Evolutionary conservation across 2,113 vertebrate species (phyloP), one percentile per base, ranked within the genome.

Genomic region (Dromiciops gliroides): DNA sequence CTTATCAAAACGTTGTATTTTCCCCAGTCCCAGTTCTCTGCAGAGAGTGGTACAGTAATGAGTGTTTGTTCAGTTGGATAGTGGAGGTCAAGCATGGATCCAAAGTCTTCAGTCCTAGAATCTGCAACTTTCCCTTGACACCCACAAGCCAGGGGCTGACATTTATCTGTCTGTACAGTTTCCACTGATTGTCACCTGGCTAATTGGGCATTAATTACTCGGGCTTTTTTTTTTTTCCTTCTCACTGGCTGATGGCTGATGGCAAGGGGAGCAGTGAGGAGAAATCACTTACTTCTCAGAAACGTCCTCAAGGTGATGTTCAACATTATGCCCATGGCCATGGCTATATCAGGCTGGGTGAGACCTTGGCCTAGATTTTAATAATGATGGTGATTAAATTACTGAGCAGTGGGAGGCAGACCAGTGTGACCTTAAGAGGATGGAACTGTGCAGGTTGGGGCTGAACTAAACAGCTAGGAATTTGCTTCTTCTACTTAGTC

Each of bases 261-360:
- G 37, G 37, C 67, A 83, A 83, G 67, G 67, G 31, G 37, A 83
- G n/a, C 16, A 83, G 60, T 0, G 31, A 92, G 3, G 8, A 9
- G 48, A 60, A 3, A 92, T 24, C 91, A 22, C 48, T 53, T 50
- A 31, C 48, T 75, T 92, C 31, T 31, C 24, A 67, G n/a, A 37
- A 37, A 44, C 22, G 44, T 6, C 47, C 44, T 50, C 26, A 83
- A 25, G 67, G 37, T 53, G 28, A 47, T 51, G 48, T 50, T 50
- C 37, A 92, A 44, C 92, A 51, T 44, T 51, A 11, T 92, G 53
- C 92, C 90, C 51, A 48, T 89, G 67, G 90, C 60, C 60, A 67
- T 14, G 31, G 31, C 60, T 92, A 48, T 25, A 89, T 90, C 93
- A 91, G 90, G 89, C 95, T 95, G 95, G 89, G 94, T 90, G 50